Percentiles rank a stretch among this genome's conserved stretches.
phyloP scores from a whole-genome alignment of 1,140 invertebrate genomes.

The Andrena cerasifolii region DNA sequence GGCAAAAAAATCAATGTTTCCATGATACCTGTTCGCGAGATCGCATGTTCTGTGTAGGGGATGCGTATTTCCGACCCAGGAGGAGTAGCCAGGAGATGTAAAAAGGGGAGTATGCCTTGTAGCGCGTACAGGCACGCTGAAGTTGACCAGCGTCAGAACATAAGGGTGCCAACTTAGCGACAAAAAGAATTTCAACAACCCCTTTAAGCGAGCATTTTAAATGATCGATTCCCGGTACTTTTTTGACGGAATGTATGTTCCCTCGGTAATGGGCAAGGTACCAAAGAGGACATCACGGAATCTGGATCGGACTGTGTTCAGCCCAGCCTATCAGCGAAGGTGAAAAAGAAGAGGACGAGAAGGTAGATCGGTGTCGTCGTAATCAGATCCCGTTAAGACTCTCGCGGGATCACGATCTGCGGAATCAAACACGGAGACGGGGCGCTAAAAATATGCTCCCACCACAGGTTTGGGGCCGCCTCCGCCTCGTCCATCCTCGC shows the following conservation, averaged over 20 bases:
- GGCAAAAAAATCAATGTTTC: too few relatives aligned
- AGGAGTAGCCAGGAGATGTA: too few relatives aligned
- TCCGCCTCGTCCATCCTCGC: conserved; percentile 45
- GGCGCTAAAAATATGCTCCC: conserved; percentile 74
- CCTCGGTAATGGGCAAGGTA: background rate
- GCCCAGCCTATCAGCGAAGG: conserved; percentile 36
- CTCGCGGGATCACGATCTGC: conserved; percentile 66
- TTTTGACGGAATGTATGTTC: too few relatives aligned
- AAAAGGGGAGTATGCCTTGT: too few relatives aligned
- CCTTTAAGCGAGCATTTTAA: background rate
- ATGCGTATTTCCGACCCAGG: too few relatives aligned
- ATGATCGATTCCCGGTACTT: too few relatives aligned
- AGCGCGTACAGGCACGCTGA: too few relatives aligned
- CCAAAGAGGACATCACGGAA: conserved; percentile 8
- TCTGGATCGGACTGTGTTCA: conserved; percentile 48
- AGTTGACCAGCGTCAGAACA: too few relatives aligned
- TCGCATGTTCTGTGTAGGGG: too few relatives aligned
- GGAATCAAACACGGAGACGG: conserved; percentile 76
- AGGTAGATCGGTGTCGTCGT: conserved; percentile 58
- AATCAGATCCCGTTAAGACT: conserved; percentile 71
- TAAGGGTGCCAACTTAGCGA: background rate
- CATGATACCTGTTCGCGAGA: too few relatives aligned
- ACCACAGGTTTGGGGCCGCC: conserved; percentile 43
- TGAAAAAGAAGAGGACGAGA: conserved; percentile 30
- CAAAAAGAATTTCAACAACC: background rate